Percentiles rank a stretch among this genome's conserved stretches.
Conservation (phyloP, 1,140 invertebrate species). For the Trichogramma pretiosum region DNA sequence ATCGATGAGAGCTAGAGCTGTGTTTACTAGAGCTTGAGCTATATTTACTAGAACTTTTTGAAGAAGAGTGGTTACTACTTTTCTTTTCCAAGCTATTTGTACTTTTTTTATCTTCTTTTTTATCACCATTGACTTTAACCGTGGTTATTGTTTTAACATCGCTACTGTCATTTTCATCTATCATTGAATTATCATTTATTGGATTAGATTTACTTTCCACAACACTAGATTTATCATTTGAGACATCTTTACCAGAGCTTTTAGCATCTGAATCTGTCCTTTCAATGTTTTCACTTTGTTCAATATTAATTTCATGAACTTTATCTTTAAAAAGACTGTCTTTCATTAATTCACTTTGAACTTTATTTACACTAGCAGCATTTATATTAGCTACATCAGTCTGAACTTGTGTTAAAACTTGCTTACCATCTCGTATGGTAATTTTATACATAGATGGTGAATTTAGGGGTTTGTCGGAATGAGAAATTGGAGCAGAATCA, state of each 20-base stretch:
- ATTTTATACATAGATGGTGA: slow-evolving; percentile 53
- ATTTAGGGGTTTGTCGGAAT: too few relatives aligned
- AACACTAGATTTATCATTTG: slow-evolving; percentile 26
- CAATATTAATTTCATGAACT: slow-evolving; percentile 10
- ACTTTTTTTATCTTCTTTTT: slow-evolving; percentile 36
- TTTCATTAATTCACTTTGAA: slow-evolving; percentile 19
- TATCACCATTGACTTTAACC: slow-evolving; percentile 43
- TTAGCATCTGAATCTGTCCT: slow-evolving; percentile 23
- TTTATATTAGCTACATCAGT: slow-evolving; percentile 34
- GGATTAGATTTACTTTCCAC: too few relatives aligned
- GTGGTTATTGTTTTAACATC: slow-evolving; percentile 33
- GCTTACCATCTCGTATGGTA: slow-evolving; percentile 63
- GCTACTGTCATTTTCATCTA: slow-evolving; percentile 30
- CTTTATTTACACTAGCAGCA: slow-evolving; percentile 23
- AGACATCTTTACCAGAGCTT: slow-evolving; percentile 17
- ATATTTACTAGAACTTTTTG: slow-evolving; percentile 47
- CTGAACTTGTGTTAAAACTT: slow-evolving; percentile 58
- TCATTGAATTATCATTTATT: slow-evolving; percentile 14
- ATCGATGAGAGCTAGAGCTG: slow-evolving; percentile 32
- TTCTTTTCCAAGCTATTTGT: slow-evolving; percentile 37
- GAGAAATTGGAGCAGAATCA: too few relatives aligned
- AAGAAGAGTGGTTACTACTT: slow-evolving; percentile 45
- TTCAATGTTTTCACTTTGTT: slow-evolving; percentile 24
- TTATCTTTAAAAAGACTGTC: slow-evolving; percentile 15
- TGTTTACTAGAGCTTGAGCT: slow-evolving; percentile 36